Evolutionary conservation across 2,888 invertebrate species (phyloP), one percentile per base, ranked within the genome.

Genomic region (Aspidiotus rigidus): DNA sequence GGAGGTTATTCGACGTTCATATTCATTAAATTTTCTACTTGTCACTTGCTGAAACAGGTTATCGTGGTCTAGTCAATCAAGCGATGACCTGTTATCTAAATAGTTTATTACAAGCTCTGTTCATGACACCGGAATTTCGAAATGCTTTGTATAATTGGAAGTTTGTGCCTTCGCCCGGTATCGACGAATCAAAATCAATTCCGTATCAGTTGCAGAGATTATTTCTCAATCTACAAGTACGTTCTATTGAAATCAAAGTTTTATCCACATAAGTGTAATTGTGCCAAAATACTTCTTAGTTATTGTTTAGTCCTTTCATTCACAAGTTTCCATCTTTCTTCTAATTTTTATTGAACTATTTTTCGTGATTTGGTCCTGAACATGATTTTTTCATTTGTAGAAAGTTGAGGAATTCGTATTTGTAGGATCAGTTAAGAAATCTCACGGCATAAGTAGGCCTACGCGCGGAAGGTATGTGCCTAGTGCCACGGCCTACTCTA

Each of bases 11-110:
- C 28, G 28, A 28, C 28, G 5, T 28, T 13, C 9, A 7, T 3
- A 5, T 53, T 53, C 5, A 11, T 5, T 28, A 13, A 39, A 59
- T 39, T 28, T 59, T 7, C 39, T 56, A 10, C 10, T 56, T 56
- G 17, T 39, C 5, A 55, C 13, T 44, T 57, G 6, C 53, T 39
- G 7, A 28, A 28, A 28, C 75, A 80, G 83, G 80, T 71, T 89
- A 87, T 77, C 89, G 90, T 10, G 92, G 91, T 49, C 80, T 92
- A 63, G 90, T 91, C 9, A 92, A 92, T 78, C 90, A 92, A 78
- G 92, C 92, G 1, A 93, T 93, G 92, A 93, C 93, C 0, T 93
- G 93, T 77, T 93, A 93, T 77, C 81, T 93, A 70, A 93, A 93
- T 79, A 91, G 91, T 78, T 80, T 93, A 60, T 80, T 93, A 39